Evolutionary conservation across 2,888 invertebrate species (phyloP).

Genomic region (Eilema caniola): DNA sequence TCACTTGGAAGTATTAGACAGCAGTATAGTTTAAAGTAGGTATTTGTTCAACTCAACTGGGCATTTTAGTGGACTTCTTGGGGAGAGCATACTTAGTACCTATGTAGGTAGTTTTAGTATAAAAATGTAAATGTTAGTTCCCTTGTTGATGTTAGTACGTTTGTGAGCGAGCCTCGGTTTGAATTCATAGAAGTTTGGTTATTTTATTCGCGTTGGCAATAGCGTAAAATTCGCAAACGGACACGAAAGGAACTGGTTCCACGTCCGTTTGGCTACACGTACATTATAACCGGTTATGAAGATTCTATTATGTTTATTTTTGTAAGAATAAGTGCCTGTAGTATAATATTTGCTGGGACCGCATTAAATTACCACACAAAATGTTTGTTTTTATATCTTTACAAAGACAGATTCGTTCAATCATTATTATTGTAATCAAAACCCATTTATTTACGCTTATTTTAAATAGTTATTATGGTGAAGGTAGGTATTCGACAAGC

Average conservation of each 20-base stretch:
- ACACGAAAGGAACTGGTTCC: conserved; percentile 12
- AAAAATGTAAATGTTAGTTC: not conserved
- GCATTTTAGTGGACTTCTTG: too few species aligned
- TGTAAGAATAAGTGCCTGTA: not conserved
- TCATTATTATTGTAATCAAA: not conserved
- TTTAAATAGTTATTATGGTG: too few species aligned
- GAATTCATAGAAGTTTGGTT: not conserved
- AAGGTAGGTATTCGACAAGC: not conserved
- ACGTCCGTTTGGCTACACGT: conserved; percentile 8
- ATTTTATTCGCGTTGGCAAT: not conserved
- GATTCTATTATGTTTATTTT: conserved; percentile 17
- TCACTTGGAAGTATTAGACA: too few species aligned
- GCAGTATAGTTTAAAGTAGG: not conserved
- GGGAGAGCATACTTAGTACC: too few species aligned
- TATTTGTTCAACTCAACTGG: too few species aligned
- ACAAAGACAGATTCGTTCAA: not conserved
- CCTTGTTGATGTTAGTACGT: not conserved
- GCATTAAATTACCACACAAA: conserved; percentile 15
- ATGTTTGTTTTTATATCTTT: not conserved
- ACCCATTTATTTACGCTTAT: too few species aligned
- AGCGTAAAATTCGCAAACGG: not conserved
- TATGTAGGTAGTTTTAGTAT: too few species aligned
- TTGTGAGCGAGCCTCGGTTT: not conserved
- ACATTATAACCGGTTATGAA: conserved; percentile 26
- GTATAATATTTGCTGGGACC: conserved; percentile 8